A percentile compares a stretch with the other conserved stretches of the same genome.
These are phyloP conservation scores for Rhyacophila brunnea DNA, from an alignment of 1,140 invertebrate genomes.

Conservation along the genomic window DNA sequence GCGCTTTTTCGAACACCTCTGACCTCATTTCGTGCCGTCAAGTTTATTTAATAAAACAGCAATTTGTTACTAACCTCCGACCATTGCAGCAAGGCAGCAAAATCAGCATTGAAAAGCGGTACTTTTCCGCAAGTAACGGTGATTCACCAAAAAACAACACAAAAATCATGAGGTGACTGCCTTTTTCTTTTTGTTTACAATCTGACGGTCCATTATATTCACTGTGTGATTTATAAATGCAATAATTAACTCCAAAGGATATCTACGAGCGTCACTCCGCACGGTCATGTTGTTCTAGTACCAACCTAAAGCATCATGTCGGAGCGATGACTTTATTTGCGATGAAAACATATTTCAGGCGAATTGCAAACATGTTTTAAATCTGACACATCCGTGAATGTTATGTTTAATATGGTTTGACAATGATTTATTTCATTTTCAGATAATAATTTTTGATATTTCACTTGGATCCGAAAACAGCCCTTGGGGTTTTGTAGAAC, in stretches of 20 bases:
- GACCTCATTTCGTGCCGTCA: too few relatives aligned
- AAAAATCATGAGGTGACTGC: not conserved
- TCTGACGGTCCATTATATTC: too few relatives aligned
- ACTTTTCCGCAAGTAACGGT: not conserved
- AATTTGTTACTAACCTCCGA: conserved; percentile 8
- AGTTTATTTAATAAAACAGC: not conserved
- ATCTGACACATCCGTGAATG: not conserved
- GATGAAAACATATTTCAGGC: not conserved
- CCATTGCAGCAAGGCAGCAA: not conserved
- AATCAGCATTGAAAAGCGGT: not conserved
- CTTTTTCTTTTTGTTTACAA: too few relatives aligned
- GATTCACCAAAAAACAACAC: not conserved
- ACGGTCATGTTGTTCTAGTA: conserved; percentile 6
- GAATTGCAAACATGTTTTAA: not conserved
- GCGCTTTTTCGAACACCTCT: too few relatives aligned
- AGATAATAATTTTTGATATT: conserved; percentile 17
- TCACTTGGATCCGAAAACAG: conserved; percentile 5
- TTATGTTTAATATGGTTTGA: too few relatives aligned
- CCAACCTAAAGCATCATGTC: not conserved
- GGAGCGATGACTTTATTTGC: not conserved
- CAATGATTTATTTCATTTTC: too few relatives aligned
- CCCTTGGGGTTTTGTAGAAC: conserved; percentile 1
- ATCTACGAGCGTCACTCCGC: not conserved
- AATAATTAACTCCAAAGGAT: not conserved
- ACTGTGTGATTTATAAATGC: too few relatives aligned